A percentile compares a stretch with the other conserved stretches of the same genome.
Conservation (phyloP, 2,797 vertebrate genomes). For the Moxostoma hubbsi region DNA sequence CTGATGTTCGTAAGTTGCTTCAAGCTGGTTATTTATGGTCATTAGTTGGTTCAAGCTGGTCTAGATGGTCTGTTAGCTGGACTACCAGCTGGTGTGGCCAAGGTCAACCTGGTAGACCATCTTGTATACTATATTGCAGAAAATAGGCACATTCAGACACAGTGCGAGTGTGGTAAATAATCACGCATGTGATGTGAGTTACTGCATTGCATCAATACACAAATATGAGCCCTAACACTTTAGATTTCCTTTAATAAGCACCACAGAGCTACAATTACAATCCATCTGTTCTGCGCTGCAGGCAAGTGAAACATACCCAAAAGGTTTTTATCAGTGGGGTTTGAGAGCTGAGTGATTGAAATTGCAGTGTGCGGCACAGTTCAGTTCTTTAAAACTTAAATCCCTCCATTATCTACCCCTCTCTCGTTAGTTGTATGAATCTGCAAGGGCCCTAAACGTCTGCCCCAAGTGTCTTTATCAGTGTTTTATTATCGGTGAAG, state of each 20-base stretch:
- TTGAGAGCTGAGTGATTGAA: conserved; percentile 30
- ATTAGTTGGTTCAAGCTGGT: not conserved
- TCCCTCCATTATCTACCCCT: conserved; percentile 5
- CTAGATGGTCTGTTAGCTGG: no score
- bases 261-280: not conserved
- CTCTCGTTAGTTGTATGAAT: not conserved
- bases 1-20: not conserved
- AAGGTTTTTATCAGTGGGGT: conserved; percentile 32
- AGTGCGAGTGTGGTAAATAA: not conserved
- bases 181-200: not conserved
- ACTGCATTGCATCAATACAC: not conserved
- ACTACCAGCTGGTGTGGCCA: not conserved
- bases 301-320: conserved; percentile 11
- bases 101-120: not conserved
- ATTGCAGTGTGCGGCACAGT: conserved; percentile 27
- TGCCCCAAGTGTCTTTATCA: conserved; percentile 12
- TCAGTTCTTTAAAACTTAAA: conserved; percentile 16
- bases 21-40: not conserved
- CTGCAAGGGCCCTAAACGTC: not conserved
- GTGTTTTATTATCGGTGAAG: conserved; percentile 13
- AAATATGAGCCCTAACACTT: not conserved
- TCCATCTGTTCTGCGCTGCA: conserved; percentile 27
- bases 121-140: no score
- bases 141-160: no score
- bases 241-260: conserved; percentile 4